A percentile compares a stretch with the other conserved stretches of the same genome.
phyloP scores from a whole-genome alignment of 1,140 invertebrate genomes.

The Spodoptera frugiperda region DNA sequence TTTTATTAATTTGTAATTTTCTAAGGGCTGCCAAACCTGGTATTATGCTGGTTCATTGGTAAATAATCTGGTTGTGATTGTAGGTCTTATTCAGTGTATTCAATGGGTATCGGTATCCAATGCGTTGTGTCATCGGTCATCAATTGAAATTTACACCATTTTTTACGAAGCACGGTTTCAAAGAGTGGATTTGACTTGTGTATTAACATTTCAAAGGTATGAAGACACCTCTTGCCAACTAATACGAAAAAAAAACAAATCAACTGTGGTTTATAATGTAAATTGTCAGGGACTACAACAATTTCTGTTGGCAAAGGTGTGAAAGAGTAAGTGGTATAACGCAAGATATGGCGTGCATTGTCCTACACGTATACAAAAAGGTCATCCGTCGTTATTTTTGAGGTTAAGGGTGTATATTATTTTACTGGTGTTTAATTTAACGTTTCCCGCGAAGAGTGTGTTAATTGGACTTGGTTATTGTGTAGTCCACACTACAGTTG shows the following conservation, averaged over 20 bases:
- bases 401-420: background rate
- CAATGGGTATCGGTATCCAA: conserved; percentile 10
- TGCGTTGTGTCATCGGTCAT: background rate
- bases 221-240: too few species aligned
- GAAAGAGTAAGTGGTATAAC: conserved; percentile 1
- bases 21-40: conserved; percentile 82
- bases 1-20: conserved; percentile 88
- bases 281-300: too few species aligned
- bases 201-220: too few species aligned
- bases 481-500: conserved; percentile 40
- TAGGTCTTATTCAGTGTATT: background rate
- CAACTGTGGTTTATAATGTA: too few species aligned
- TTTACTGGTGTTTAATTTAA: background rate
- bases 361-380: background rate
- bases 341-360: background rate
- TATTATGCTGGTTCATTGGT: conserved; percentile 55
- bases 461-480: conserved; percentile 24
- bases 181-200: too few species aligned
- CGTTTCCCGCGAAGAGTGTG: background rate
- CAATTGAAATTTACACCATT: too few species aligned
- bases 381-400: background rate
- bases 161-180: too few species aligned
- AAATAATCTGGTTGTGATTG: conserved; percentile 27
- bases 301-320: background rate
- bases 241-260: too few species aligned